Evolutionary conservation across 2,888 invertebrate species (phyloP).

Genomic region (Diploptera punctata): DNA sequence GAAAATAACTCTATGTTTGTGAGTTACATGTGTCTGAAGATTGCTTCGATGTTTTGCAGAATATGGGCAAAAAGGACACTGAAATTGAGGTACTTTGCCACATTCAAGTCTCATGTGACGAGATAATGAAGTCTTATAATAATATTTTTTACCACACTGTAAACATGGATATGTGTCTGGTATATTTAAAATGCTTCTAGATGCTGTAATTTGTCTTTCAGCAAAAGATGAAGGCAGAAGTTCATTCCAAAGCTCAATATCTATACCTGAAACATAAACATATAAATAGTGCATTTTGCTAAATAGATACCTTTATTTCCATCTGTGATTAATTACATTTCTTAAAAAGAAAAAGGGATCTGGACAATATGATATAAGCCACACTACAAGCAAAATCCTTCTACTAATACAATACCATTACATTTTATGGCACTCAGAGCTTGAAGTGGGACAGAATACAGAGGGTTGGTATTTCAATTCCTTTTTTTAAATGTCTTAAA

Average conservation of each 20-base stretch:
- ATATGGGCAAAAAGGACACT: slow-evolving; percentile 51
- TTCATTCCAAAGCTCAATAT: slow-evolving; percentile 1
- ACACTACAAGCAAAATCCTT: no score
- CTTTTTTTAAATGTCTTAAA: no score
- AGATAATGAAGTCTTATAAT: slow-evolving; percentile 49
- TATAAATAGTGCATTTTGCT: not conserved
- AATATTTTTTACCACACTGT: slow-evolving; percentile 51
- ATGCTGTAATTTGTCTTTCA: not conserved
- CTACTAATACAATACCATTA: no score
- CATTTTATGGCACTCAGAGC: no score
- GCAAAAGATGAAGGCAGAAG: not conserved
- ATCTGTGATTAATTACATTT: no score
- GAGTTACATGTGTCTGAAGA: slow-evolving; percentile 9
- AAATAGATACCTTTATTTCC: no score
- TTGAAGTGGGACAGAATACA: no score
- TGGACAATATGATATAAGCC: no score
- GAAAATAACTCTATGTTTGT: not conserved
- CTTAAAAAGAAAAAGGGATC: no score
- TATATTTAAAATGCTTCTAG: not conserved
- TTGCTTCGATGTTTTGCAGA: slow-evolving; percentile 8
- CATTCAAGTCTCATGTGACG: slow-evolving; percentile 49
- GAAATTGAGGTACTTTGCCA: slow-evolving; percentile 47
- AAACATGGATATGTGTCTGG: slow-evolving; percentile 42
- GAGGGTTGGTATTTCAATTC: no score
- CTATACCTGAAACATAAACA: slow-evolving; percentile 10